Base-by-base conservation (phyloP, 2,113 vertebrate species). In the Puma concolor region DNA sequence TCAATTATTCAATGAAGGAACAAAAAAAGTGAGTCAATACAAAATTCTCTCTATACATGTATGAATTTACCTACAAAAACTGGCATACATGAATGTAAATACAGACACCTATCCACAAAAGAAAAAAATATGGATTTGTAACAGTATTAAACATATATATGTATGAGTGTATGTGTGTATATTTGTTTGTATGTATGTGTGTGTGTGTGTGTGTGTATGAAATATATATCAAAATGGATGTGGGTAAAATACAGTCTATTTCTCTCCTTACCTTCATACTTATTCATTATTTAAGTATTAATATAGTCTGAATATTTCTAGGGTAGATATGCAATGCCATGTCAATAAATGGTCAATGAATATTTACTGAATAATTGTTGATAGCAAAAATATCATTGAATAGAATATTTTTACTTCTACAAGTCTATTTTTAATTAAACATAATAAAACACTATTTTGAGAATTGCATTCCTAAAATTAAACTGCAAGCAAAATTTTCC, bases 381-480 rank as follows among this genome's bases (percentile, higher is more conserved):
- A 9, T 86, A 64, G 67, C 21, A 74, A 76, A 71, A 54, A n/a
- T 85, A 50, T 10, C 7, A 66, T 80, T 50, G 12, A 64, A 84
- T 31, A 29, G 7, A 79, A 25, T 72, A 44, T 52, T 96, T 67
- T 69, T 80, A 23, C 48, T 95, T 93, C 23, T 83, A 74, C 9
- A 79, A 84, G 52, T 63, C 14, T 31, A 15, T 83, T 52, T 64
- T 48, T 84, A 31, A 84, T 87, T 1, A 81, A 44, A 72, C 41
- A 63, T 66, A 33, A 11, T 38, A 44, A 63, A 93, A 86, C 36
- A 38, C 7, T 81, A 44, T 41, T 92, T 97, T 88, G 12, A 86
- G n/a, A 90, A 97, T 11, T 74, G 17, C 1, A 77, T 89, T 85
- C 11, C 36, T 89, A 71, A 95, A 76, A 92, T 60, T 76, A 96